Percentiles rank a stretch among this genome's conserved stretches.
These are phyloP conservation scores for Pogonocichla stellata DNA, from an alignment of 2,113 vertebrate species.

Conservation along the genomic window DNA sequence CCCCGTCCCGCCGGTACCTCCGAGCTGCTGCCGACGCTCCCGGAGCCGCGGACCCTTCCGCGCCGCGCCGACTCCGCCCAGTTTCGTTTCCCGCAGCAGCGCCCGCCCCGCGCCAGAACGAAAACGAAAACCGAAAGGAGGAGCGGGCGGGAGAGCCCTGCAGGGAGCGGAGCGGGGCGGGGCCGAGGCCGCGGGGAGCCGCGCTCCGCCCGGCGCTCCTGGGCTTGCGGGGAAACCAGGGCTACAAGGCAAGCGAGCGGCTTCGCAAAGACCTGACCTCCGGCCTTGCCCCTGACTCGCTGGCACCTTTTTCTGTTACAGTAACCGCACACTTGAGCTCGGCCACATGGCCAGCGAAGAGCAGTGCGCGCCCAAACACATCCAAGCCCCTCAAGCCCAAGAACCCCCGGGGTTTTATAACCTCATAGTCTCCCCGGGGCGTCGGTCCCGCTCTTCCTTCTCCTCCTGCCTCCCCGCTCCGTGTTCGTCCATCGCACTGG, in stretches of 20 bases:
- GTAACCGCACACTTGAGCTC: rapidly evolving
- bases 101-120: background rate
- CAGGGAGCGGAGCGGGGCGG: too few relatives aligned
- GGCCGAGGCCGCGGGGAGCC: background rate
- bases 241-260: background rate
- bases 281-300: rapidly evolving
- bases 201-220: background rate
- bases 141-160: background rate
- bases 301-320: rapidly evolving
- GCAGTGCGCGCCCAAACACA: rapidly evolving
- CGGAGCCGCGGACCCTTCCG: rapidly evolving
- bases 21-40: background rate
- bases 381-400: background rate
- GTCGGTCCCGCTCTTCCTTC: background rate
- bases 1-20: background rate
- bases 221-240: too few relatives aligned
- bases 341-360: rapidly evolving
- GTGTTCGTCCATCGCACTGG: background rate
- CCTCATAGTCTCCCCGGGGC: background rate
- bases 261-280: too few relatives aligned
- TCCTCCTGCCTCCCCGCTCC: background rate
- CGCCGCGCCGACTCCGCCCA: background rate
- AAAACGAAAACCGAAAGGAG: background rate
- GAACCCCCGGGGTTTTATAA: background rate
- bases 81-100: background rate